Percentiles rank a stretch among this genome's conserved stretches.
Evolutionary conservation across 2,888 invertebrate genomes (phyloP).

Genomic region (Scotopteryx bipunctaria): DNA sequence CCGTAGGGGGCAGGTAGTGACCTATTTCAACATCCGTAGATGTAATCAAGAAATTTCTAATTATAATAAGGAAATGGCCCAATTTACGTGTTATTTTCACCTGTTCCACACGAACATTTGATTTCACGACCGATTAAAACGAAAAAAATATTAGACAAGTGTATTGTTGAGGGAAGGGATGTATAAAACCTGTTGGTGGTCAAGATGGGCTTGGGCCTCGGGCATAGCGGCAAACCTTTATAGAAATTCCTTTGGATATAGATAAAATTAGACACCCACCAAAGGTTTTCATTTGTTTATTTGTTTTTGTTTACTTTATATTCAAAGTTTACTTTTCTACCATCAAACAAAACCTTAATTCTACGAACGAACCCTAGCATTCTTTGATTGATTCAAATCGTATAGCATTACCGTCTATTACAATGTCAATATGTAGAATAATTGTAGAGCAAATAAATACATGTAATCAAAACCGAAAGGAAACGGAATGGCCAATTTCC

Average conservation of each 20-base stretch:
- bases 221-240: neutral
- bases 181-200: slow-evolving; percentile 26
- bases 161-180: slow-evolving; percentile 23
- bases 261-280: neutral
- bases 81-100: slow-evolving; percentile 56
- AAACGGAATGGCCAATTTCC: slow-evolving; percentile 49
- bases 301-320: neutral
- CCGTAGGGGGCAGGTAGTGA: slow-evolving; percentile 19
- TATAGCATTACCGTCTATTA: slow-evolving; percentile 6
- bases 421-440: slow-evolving; percentile 3
- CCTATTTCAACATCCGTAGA: slow-evolving; percentile 34
- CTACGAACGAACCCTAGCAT: too few species aligned
- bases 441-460: slow-evolving; percentile 13
- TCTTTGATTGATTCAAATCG: slow-evolving; percentile 2
- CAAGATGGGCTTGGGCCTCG: slow-evolving; percentile 11
- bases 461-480: slow-evolving; percentile 25
- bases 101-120: slow-evolving; percentile 51
- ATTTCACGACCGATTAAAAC: slow-evolving; percentile 62
- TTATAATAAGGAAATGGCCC: slow-evolving; percentile 58
- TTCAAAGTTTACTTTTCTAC: neutral
- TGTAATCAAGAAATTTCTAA: slow-evolving; percentile 44
- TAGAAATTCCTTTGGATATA: neutral
- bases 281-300: neutral
- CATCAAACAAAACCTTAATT: too few species aligned
- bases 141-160: slow-evolving; percentile 33